phyloP scores from a whole-genome alignment of 2,888 invertebrate genomes.

The Netelia inedita region DNA sequence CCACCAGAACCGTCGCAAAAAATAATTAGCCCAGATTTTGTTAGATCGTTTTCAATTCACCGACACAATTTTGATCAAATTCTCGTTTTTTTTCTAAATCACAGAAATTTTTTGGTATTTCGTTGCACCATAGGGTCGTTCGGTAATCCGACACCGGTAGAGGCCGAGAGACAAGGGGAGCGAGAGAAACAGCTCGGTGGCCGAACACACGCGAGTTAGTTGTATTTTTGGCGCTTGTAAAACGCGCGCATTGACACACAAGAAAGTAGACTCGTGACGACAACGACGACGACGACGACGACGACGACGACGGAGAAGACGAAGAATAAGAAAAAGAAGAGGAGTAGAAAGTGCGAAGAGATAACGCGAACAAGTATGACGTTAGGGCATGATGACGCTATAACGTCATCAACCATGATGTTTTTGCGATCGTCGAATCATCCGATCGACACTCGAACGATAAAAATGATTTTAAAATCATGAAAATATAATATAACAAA shows the following conservation, averaged over 20 bases:
- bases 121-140: constrained; percentile 39
- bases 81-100: constrained; percentile 2
- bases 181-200: constrained; percentile 63
- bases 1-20: not conserved
- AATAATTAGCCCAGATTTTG: not conserved
- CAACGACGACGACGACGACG: constrained; percentile 25
- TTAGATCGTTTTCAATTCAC: not conserved
- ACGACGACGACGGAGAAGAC: constrained; percentile 1
- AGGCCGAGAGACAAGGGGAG: constrained; percentile 50
- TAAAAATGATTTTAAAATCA: constrained; percentile 1
- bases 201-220: constrained; percentile 68
- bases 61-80: not conserved
- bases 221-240: constrained; percentile 78
- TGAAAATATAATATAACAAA: not conserved
- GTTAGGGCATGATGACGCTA: constrained; percentile 30
- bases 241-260: constrained; percentile 61
- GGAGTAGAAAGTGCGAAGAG: constrained; percentile 36
- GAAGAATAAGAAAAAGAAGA: constrained; percentile 16
- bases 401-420: constrained; percentile 36
- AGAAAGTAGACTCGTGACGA: constrained; percentile 56
- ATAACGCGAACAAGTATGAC: constrained; percentile 42
- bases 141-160: constrained; percentile 78
- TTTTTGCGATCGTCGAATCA: not conserved
- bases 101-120: constrained; percentile 30
- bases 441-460: constrained; percentile 5